Conservation (phyloP, 2,888 invertebrate genomes). For the Pseudeuparius sepicola region DNA sequence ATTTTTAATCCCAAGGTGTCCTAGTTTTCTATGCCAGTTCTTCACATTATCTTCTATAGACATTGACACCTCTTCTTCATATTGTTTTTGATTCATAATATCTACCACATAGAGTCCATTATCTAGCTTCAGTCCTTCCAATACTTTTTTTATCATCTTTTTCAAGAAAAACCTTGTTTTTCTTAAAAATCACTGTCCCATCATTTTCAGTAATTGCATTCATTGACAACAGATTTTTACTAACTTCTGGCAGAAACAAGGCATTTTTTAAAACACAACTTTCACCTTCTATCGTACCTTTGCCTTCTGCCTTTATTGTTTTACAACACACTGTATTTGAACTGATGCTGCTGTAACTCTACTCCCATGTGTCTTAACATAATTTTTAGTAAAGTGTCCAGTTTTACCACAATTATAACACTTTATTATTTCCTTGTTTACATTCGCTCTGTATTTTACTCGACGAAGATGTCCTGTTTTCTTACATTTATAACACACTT, state of each 20-base stretch:
- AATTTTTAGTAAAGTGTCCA: slow-evolving; percentile 10
- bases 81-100: background rate
- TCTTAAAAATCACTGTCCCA: slow-evolving; percentile 24
- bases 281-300: slow-evolving; percentile 13
- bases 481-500: slow-evolving; percentile 10
- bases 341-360: too few species aligned
- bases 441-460: slow-evolving; percentile 6
- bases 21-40: too few species aligned
- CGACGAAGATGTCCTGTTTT: slow-evolving; percentile 12
- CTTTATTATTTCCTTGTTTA: slow-evolving; percentile 3
- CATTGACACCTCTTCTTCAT: too few species aligned
- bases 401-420: slow-evolving; percentile 12
- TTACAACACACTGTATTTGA: too few species aligned
- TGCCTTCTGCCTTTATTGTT: slow-evolving; percentile 13
- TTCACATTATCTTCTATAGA: too few species aligned
- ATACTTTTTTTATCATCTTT: slow-evolving; percentile 18
- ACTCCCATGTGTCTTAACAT: too few species aligned
- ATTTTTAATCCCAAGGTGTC: too few species aligned
- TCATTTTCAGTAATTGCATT: slow-evolving; percentile 25
- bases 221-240: slow-evolving; percentile 28
- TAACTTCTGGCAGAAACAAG: slow-evolving; percentile 24
- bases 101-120: slow-evolving; percentile 11
- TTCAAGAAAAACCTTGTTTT: slow-evolving; percentile 20
- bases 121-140: slow-evolving; percentile 18
- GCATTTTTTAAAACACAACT: slow-evolving; percentile 20